Evolutionary conservation across 2,113 vertebrate genomes (phyloP).

Genomic region (Rafetus swinhoei): DNA sequence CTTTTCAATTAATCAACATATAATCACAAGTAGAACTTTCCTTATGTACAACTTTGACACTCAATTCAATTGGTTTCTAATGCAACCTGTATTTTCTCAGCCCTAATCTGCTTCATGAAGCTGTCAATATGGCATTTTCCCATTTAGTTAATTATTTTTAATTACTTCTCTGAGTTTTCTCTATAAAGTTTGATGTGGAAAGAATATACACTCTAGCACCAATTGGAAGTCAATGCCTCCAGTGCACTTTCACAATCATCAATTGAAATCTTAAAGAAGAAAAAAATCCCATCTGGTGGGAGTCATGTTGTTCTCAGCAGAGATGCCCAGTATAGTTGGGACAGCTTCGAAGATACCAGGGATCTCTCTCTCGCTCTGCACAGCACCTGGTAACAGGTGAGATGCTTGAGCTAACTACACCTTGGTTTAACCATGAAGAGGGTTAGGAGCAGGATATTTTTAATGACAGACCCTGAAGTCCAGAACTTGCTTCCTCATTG

Average conservation of each 20-base stretch:
- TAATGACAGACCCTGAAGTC: not conserved
- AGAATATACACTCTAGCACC: not conserved
- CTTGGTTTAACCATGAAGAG: not conserved
- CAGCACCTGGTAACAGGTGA: not conserved
- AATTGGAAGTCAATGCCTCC: not conserved
- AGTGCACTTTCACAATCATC: not conserved
- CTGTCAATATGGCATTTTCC: rapidly evolving
- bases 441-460: not conserved
- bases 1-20: not conserved
- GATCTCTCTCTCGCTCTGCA: not conserved
- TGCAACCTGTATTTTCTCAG: not conserved
- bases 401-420: not conserved
- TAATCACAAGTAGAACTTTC: not conserved
- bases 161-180: not conserved
- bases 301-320: not conserved
- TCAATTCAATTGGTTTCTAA: not conserved
- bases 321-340: not conserved
- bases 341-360: not conserved
- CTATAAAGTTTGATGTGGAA: not conserved
- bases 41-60: not conserved
- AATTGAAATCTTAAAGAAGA: not conserved
- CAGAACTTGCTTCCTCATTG: not conserved
- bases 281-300: not conserved
- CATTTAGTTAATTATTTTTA: not conserved
- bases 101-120: conserved; percentile 6